Base-by-base conservation (phyloP, 2,797 vertebrate genomes). In the Babyrousa celebensis region DNA sequence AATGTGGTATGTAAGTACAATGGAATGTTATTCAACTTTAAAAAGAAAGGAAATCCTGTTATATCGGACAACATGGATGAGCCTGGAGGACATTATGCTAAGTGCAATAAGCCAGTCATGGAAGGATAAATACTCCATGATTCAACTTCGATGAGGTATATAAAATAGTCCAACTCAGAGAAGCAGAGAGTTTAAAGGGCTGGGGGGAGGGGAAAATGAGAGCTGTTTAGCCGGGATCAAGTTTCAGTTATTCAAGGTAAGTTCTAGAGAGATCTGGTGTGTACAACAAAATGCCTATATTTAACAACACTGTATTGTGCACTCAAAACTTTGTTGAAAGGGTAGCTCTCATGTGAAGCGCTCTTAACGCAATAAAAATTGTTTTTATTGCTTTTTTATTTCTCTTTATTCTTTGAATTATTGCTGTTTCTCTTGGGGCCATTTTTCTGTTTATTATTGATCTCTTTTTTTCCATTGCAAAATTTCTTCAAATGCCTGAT, bases 381-480 rank as follows among this genome's bases (percentile, higher is more conserved):
- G 14, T 70, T 77, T 8, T 94, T 91, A 74, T 20, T 94, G 72
- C 25, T 83, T 17, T 92, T 90, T 56, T 83, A 87, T 15, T 88
- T 91, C 12, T 79, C 70, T 90, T 91, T 93, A 67, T 88, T 84
- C 27, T 52, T 27, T 18, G 36, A 68, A 54, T 10, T 74, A 79
- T 85, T 88, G n/a, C 63, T 92, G 36, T 72, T 91, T 87, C 54
- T 78, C 40, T 74, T 79, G 52, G 62, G 62, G 29, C n/a, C 52
- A 63, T 93, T 93, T 88, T 62, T 77, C 20, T 72, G 56, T 91
- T 91, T 79, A 74, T 88, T 79, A 74, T 68, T 87, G 36, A 84
- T 79, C 71, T 48, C 43, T 48, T 48, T 48, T 48, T 93, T 77
- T 88, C 48, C 48, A 36, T 75, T 93, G 43, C 36, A 90, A 88